Base-by-base conservation (phyloP, 2,888 invertebrate genomes). In the Amorpha juglandis region DNA sequence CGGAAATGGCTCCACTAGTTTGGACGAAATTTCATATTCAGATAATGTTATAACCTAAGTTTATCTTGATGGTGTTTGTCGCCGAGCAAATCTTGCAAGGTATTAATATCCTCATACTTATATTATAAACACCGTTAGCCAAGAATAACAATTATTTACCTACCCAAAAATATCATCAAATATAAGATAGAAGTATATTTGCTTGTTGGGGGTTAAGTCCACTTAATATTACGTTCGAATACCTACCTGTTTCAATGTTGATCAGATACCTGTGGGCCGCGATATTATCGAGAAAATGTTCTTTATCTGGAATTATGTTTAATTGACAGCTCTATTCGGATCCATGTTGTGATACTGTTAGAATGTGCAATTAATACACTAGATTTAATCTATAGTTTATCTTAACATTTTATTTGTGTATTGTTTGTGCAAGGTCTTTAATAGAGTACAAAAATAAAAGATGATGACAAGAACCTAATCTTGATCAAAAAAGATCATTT, bases 251-350 rank as follows among this genome's bases (percentile, higher is more conserved):
- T 47, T 33, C 42, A 63, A 53, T 27, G 21, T 14, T 45, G 27
- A 53, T 53, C 64, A 71, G 70, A 68, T 71, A 72, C 63, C 63
- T 42, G 16, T 63, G 38, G 45, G 66, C 65, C 33, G 33, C 58
- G 73, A 73, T 75, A 70, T 63, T 64, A 78, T 79, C 74, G 70
- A 71, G 71, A 69, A 79, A 77, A 75, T 68, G 67, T 68, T 76
- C 68, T 63, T 67, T 75, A 69, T 55, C 52, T 63, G 67, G 67
- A 73, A 71, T 64, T 73, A 71, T 68, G 71, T 68, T 67, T 70
- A 74, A 77, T 69, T 76, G 78, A 78, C 78, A 77, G 75, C 69
- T 73, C 69, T 66, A 67, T 71, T 69, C 53, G 63, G 52, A 58
- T 58, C 55, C n/a, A 38, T 35, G 12, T 45, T 47, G 62, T 62